Evolutionary conservation across 1,140 invertebrate genomes (phyloP).

Genomic region (Drosophila bocki): DNA sequence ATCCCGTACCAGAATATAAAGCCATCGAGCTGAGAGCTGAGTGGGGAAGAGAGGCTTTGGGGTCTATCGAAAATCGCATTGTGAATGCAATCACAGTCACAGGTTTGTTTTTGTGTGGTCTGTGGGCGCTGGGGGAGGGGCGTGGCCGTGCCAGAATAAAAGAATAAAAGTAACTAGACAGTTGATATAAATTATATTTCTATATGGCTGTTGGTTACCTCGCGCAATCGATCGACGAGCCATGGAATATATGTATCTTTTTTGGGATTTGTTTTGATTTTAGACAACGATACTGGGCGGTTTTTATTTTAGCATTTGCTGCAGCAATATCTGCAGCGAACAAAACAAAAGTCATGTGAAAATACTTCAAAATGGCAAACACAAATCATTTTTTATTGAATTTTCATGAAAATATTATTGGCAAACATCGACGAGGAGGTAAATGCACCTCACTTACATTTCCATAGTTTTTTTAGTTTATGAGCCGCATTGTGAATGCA

Average conservation of each 20-base stretch:
- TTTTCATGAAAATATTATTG: constrained; percentile 83
- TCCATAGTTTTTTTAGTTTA: constrained; percentile 29
- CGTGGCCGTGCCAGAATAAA: constrained; percentile 36
- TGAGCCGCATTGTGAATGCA: constrained; percentile 29
- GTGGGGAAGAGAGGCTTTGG: constrained; percentile 8
- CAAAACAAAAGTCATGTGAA: constrained; percentile 60
- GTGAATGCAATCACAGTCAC: constrained; percentile 70
- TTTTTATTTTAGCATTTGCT: constrained; percentile 75
- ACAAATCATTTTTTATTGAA: constrained; percentile 84
- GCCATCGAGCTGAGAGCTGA: constrained; percentile 27
- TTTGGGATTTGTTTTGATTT: constrained; percentile 72
- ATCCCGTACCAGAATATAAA: constrained; percentile 51
- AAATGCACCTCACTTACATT: constrained; percentile 62
- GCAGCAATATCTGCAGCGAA: constrained; percentile 65
- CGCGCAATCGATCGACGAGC: constrained; percentile 36
- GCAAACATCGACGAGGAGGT: constrained; percentile 65
- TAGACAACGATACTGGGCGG: constrained; percentile 59
- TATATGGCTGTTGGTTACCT: constrained; percentile 64
- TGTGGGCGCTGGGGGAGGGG: background rate
- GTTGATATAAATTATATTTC: constrained; percentile 79
- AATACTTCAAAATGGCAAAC: constrained; percentile 60
- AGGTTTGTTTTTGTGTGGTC: constrained; percentile 49
- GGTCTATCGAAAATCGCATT: constrained; percentile 49
- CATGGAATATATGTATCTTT: constrained; percentile 18
- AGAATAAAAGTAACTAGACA: constrained; percentile 61